Percentiles rank a stretch among this genome's conserved stretches.
Evolutionary conservation across 92 coral and sea anemone genomes (phyloP).

Genomic region (Anthopleura xanthogrammica): DNA sequence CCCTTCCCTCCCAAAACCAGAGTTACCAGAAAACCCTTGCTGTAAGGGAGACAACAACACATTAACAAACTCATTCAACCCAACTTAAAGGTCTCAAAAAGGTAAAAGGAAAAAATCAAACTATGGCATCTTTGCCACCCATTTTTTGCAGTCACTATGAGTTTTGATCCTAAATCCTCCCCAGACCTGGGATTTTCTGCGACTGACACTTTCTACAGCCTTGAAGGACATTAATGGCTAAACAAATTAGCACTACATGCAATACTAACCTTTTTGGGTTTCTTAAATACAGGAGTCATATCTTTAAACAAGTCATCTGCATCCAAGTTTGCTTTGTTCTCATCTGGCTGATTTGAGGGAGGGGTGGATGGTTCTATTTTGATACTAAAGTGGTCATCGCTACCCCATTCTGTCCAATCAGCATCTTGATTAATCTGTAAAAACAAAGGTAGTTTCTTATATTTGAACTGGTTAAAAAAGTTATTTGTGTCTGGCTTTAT

Average conservation of each 20-base stretch:
- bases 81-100: too few relatives aligned
- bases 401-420: conserved; percentile 87
- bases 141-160: too few relatives aligned
- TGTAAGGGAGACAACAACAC: too few relatives aligned
- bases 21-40: too few relatives aligned
- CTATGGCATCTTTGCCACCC: too few relatives aligned
- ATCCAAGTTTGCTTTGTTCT: conserved; percentile 16
- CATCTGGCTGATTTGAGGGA: conserved; percentile 37
- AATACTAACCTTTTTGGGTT: conserved; percentile 10
- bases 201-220: not conserved
- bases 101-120: too few relatives aligned
- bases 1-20: too few relatives aligned
- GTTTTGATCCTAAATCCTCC: too few relatives aligned
- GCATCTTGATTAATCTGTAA: conserved; percentile 6
- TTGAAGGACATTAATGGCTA: not conserved
- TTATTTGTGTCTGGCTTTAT: not conserved
- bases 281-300: conserved; percentile 93
- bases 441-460: not conserved
- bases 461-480: not conserved
- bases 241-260: not conserved
- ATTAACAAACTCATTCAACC: too few relatives aligned
- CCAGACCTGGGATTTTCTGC: too few relatives aligned
- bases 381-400: conserved; percentile 78
- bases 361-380: conserved; percentile 78
- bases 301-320: conserved; percentile 83